Evolutionary conservation across 2,113 vertebrate genomes (phyloP).

Genomic region (Thamnophis sirtalis): DNA sequence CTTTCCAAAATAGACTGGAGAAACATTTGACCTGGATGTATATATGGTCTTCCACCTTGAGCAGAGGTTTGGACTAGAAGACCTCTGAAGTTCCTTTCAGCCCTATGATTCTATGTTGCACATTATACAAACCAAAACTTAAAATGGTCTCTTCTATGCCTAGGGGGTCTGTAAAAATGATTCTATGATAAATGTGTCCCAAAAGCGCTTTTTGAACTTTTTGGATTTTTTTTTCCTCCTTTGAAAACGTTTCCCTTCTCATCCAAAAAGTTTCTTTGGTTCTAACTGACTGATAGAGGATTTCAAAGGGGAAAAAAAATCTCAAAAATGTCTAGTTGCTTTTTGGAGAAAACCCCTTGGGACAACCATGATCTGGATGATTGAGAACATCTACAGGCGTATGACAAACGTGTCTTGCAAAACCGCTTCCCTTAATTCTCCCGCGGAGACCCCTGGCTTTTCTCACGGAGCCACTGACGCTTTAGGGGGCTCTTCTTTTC

Average conservation of each 20-base stretch:
- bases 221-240: background rate
- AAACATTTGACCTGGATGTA: background rate
- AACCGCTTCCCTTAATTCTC: background rate
- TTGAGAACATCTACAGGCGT: background rate
- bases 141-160: background rate
- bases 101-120: background rate
- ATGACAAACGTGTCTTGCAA: background rate
- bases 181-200: background rate
- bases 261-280: background rate
- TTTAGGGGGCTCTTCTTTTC: background rate
- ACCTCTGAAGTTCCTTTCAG: background rate
- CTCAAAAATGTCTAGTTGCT: background rate
- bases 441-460: background rate
- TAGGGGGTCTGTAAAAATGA: background rate
- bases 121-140: background rate
- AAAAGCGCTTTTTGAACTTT: background rate
- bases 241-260: background rate
- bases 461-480: background rate
- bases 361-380: background rate
- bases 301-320: background rate
- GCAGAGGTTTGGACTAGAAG: background rate
- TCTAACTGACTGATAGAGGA: background rate
- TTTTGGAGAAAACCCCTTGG: background rate
- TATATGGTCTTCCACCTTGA: background rate
- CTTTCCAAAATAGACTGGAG: background rate